A percentile compares a stretch with the other conserved stretches of the same genome.
These are phyloP conservation scores for Syngnathus rostellatus DNA, from an alignment of 2,797 vertebrate genomes.

Conservation along the genomic window DNA sequence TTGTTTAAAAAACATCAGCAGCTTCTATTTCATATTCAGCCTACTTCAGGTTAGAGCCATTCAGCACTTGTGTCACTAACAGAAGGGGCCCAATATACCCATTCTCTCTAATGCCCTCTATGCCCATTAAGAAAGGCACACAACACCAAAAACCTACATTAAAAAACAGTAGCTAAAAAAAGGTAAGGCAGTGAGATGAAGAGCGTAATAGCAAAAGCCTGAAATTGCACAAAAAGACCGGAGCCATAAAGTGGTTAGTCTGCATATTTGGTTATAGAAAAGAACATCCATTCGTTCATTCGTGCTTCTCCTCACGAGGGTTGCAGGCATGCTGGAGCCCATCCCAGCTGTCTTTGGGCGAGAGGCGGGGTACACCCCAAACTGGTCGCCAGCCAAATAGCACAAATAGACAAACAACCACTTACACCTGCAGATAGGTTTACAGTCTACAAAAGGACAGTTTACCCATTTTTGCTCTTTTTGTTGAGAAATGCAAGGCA, in stretches of 20 bases:
- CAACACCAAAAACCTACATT: not conserved
- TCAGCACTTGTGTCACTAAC: no score
- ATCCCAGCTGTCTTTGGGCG: no score
- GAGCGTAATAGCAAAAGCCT: not conserved
- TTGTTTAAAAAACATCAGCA: no score
- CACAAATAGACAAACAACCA: no score
- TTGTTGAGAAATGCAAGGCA: not conserved
- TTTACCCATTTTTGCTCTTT: conserved; percentile 8
- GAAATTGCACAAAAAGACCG: not conserved
- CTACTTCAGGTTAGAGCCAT: not conserved
- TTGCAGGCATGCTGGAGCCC: no score
- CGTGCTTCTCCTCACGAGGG: no score
- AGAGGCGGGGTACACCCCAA: no score
- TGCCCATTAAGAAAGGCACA: not conserved
- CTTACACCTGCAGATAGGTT: no score
- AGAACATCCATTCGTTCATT: no score
- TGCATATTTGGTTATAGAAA: not conserved
- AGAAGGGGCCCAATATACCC: not conserved
- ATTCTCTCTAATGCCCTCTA: no score
- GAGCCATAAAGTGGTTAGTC: not conserved
- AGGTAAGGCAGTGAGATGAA: not conserved
- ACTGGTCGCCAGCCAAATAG: no score
- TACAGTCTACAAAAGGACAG: not conserved
- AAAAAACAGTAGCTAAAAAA: not conserved
- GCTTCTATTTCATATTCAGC: not conserved